Evolutionary conservation across 2,113 vertebrate species (phyloP), one percentile per base, ranked within the genome.

Genomic region (Rhinoderma darwinii): DNA sequence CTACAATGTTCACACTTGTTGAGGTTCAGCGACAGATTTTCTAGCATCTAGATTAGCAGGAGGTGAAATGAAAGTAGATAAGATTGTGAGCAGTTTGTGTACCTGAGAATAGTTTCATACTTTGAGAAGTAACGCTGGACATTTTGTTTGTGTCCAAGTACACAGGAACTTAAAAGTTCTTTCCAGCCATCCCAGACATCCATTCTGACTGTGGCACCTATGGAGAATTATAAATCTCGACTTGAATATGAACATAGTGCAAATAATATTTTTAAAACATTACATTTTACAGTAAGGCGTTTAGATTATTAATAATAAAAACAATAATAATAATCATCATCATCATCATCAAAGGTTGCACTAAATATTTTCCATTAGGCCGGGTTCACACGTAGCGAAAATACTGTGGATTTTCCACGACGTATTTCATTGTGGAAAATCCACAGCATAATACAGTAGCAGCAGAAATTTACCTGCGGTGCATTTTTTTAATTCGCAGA

Each of bases 131-230:
- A 89, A 44, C 6, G 78, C 54, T 94, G 93, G 37, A 94, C 91
- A 76, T 89, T 90, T 47, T 88, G 66, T 74, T 77, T 94, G 89
- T 93, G 92, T 50, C 93, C 94, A 14, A 90, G 74, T 7, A 95
- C 88, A 85, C 93, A 94, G 17, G 90, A 92, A 79, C 81, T 91
- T 35, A 95, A 88, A 56, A 94, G 93, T 89, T 93, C 94, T 76
- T 92, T 90, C 95, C 92, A 96, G 84, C 93, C 94, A 27, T 95
- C 93, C 94, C 93, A 95, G 10, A 93, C 92, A n/a, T 95, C 93
- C 90, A 95, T 86, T 43, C 74, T 89, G 66, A 95, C 90, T 12
- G 86, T 93, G 4, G 79, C 83, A 2, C 94, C 95, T 95, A 81
- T 61, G 15, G 9, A 78, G 54, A 47, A 51, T 12, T 11, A 51